Conservation (phyloP, 2,113 vertebrate species). For the Lepus timidus region DNA sequence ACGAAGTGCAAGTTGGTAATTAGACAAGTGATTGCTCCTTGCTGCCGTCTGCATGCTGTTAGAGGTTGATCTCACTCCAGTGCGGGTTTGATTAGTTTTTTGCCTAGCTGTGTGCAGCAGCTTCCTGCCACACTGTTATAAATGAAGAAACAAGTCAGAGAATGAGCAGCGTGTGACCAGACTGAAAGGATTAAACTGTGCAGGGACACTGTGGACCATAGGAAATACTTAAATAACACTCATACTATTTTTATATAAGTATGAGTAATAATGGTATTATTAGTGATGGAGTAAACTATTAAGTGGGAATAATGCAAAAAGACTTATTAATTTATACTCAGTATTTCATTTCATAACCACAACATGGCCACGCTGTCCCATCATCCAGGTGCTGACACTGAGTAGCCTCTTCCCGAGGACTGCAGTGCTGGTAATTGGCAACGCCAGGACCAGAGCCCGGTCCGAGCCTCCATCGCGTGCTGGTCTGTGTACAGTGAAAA, state of each 20-base stretch:
- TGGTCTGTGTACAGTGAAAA: background rate
- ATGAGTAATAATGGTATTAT: background rate
- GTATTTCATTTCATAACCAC: background rate
- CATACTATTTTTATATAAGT: background rate
- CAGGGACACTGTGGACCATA: background rate
- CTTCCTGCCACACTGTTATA: background rate
- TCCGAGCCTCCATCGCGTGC: background rate
- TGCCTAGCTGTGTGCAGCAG: background rate
- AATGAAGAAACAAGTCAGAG: background rate
- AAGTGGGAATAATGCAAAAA: background rate
- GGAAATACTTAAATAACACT: background rate
- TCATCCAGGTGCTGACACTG: slow-evolving; percentile 4
- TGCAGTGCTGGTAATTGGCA: background rate
- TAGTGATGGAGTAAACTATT: background rate
- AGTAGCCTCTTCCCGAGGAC: background rate
- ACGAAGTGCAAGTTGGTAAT: background rate
- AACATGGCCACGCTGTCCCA: background rate
- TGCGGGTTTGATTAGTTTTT: background rate
- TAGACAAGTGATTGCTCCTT: background rate
- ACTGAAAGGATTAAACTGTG: background rate
- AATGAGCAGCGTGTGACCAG: too few relatives aligned
- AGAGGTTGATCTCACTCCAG: background rate
- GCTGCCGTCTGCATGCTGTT: background rate
- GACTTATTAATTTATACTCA: background rate
- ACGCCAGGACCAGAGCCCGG: background rate